Percentiles rank a stretch among this genome's conserved stretches.
These are phyloP conservation scores for Sarcophaga bullata DNA, from an alignment of 1,140 invertebrate species.

Conservation along the genomic window DNA sequence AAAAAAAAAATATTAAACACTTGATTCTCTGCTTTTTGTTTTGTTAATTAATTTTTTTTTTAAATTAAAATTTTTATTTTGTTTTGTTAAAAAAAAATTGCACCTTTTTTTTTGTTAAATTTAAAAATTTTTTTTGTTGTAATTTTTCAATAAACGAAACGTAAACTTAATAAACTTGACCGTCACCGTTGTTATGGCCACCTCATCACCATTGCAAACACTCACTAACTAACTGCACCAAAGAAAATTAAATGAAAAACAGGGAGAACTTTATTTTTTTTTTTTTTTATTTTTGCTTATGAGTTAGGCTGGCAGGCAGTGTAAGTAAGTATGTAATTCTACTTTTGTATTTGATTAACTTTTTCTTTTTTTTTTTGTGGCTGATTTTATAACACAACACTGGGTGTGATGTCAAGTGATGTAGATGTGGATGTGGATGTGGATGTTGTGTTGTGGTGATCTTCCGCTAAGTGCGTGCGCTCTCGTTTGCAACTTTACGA, in stretches of 20 bases:
- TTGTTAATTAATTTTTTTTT: not conserved
- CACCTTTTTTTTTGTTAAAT: not conserved
- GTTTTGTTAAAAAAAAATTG: not conserved
- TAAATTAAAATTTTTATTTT: not conserved
- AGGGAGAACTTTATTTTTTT: too few species aligned
- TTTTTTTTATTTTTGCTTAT: too few species aligned
- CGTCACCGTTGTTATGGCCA: not conserved
- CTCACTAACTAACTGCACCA: not conserved
- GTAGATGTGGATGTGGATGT: too few species aligned
- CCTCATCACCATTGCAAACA: not conserved
- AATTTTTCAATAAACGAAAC: not conserved
- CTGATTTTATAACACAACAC: too few species aligned
- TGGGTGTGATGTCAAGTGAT: too few species aligned
- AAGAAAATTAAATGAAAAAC: too few species aligned
- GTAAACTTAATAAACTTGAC: not conserved
- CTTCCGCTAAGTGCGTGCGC: conserved; percentile 31
- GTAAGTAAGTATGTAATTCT: not conserved
- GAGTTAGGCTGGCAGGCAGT: too few species aligned
- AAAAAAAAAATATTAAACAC: not conserved
- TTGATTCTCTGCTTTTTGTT: not conserved
- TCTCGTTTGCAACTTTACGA: conserved; percentile 38
- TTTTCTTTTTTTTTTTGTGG: too few species aligned
- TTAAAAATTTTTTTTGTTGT: not conserved
- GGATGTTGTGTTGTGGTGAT: not conserved
- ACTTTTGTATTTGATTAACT: not conserved